Evolutionary conservation across 2,113 vertebrate species (phyloP).

Genomic region (Bufo bufo): DNA sequence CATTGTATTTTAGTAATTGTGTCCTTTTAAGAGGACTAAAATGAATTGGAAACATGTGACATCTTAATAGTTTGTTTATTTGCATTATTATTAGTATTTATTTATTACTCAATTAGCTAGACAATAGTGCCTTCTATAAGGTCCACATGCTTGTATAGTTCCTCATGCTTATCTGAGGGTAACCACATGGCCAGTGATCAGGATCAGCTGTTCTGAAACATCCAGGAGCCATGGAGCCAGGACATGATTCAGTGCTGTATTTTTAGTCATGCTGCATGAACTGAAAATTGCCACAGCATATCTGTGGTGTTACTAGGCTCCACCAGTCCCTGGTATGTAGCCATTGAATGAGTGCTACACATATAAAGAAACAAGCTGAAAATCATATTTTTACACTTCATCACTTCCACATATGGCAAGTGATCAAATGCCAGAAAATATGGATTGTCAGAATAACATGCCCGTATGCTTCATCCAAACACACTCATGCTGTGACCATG

Average conservation of each 20-base stretch:
- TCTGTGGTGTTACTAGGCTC: constrained; percentile 49
- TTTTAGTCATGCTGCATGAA: constrained; percentile 40
- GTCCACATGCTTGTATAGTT: neutral
- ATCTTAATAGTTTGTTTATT: neutral
- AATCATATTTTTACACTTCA: constrained; percentile 26
- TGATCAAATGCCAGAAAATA: neutral
- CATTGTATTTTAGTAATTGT: too few relatives aligned
- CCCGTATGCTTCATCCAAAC: neutral
- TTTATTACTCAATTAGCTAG: neutral
- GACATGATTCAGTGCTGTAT: constrained; percentile 44
- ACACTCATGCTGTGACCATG: neutral
- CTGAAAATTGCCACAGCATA: constrained; percentile 33
- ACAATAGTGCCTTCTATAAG: neutral
- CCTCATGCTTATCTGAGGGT: constrained; percentile 8
- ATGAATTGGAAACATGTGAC: neutral
- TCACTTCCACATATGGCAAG: neutral
- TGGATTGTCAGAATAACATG: constrained; percentile 2
- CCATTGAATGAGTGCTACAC: constrained; percentile 24
- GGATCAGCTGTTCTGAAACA: constrained; percentile 39
- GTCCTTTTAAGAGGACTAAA: neutral
- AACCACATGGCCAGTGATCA: neutral
- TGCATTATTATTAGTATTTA: neutral
- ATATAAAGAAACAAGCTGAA: neutral
- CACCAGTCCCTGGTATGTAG: constrained; percentile 31
- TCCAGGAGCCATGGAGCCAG: constrained; percentile 38